Base-by-base conservation (phyloP, 64 coral and sea anemone genomes). In the Trachythela sp. region DNA sequence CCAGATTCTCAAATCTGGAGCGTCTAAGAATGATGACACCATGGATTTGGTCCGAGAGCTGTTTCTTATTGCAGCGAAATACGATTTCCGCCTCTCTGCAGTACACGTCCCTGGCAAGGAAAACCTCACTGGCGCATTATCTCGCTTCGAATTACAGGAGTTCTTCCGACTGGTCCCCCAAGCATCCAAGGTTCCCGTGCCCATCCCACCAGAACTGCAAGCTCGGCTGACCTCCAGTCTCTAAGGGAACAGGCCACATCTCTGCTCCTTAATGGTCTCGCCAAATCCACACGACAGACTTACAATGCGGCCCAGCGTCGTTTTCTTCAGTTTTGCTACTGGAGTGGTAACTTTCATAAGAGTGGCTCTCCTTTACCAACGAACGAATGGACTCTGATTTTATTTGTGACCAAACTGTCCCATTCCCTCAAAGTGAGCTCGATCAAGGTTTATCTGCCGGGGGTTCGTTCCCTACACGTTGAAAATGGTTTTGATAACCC, bases 81-180 rank as follows among this genome's bases (percentile, higher is more conserved):
- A n/a, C n/a, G n/a, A n/a, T n/a, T n/a, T n/a, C n/a, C n/a, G n/a
- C n/a, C n/a, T n/a, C n/a, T n/a, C n/a, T 24, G 38, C 75, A 8
- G 4, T 31, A 22, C 89, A 85, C 13, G 26, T 91, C 0, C 83
- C 34, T 1, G 39, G 84, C 13, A 17, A 18, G 2, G 24, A 39
- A 8, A 85, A 70, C 17, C 0, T 70, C 2, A 24, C 54, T 70
- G 89, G 67, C 38, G 33, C 80, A 6, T 36, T 90, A 13, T 85
- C 34, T 59, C 88, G 13, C 8, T 84, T 52, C 51, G 13, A 58
- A 51, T 84, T 84, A 0, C 88, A 64, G 88, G 13, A 38, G 48
- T 84, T 90, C 76, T 51, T 26, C 24, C 90, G 54, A 8, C 30
- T 48, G 7, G 14, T 24, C 9, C 26, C n/a, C n/a, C n/a, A n/a